Percentiles rank a stretch among this genome's conserved stretches.
Evolutionary conservation across 2,113 vertebrate species (phyloP).

Genomic region (Centropus bengalensis): DNA sequence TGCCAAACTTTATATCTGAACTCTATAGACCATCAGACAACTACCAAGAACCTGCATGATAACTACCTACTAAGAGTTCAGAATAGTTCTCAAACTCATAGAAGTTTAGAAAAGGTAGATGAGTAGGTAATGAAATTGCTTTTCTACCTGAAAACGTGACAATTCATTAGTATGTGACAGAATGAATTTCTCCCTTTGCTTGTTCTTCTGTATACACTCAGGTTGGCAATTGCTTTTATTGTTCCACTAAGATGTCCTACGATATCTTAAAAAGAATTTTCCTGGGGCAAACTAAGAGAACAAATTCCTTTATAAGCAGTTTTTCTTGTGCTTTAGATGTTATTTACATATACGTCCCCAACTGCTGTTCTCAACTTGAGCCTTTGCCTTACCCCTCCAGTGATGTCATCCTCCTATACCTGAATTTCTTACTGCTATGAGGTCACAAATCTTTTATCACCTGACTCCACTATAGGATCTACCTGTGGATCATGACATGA

Average conservation of each 20-base stretch:
- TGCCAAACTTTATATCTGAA: background rate
- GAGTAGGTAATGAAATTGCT: constrained; percentile 1
- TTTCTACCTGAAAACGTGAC: background rate
- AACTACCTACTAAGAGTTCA: constrained; percentile 9
- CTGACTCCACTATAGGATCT: background rate
- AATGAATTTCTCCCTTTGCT: background rate
- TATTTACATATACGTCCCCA: background rate
- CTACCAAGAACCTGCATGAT: background rate
- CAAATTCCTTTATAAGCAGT: background rate
- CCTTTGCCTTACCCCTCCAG: background rate
- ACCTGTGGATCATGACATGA: background rate
- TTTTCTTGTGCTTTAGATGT: background rate
- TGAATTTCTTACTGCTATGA: background rate
- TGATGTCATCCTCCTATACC: background rate
- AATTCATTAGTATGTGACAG: background rate
- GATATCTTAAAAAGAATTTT: background rate
- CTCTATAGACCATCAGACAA: constrained; percentile 3
- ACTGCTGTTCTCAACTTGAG: background rate
- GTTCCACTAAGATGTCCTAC: background rate
- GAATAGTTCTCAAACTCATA: constrained; percentile 1
- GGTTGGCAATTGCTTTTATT: background rate
- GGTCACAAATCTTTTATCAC: background rate
- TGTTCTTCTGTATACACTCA: background rate
- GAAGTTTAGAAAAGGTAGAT: constrained; percentile 42
- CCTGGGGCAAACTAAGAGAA: background rate